Conservation (phyloP, 2,797 vertebrate species). For the Microcaecilia unicolor region DNA sequence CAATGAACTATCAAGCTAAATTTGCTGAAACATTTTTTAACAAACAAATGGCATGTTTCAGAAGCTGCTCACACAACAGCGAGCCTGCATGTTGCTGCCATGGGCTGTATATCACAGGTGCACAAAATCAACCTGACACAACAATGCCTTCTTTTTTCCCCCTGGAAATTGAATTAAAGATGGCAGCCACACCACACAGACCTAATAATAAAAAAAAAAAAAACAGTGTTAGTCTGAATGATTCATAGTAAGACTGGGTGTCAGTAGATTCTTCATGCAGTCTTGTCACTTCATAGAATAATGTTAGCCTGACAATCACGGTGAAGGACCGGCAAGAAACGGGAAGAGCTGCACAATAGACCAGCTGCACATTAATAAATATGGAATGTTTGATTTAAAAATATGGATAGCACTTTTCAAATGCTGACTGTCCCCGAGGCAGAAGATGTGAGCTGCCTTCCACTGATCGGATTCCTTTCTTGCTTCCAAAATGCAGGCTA, state of each 20-base stretch:
- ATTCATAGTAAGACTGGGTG: slow-evolving; percentile 35
- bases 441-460: slow-evolving; percentile 67
- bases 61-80: not conserved
- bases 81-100: not conserved
- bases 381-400: slow-evolving; percentile 77
- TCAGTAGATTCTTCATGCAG: slow-evolving; percentile 49
- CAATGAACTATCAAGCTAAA: slow-evolving; percentile 49
- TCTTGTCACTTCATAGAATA: slow-evolving; percentile 53
- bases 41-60: slow-evolving; percentile 23
- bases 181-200: slow-evolving; percentile 30
- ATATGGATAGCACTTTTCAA: slow-evolving; percentile 68
- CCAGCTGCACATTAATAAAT: slow-evolving; percentile 79
- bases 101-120: slow-evolving; percentile 23
- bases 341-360: slow-evolving; percentile 56
- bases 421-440: slow-evolving; percentile 45
- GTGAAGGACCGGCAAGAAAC: slow-evolving; percentile 29
- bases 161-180: slow-evolving; percentile 37
- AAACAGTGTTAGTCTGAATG: slow-evolving; percentile 36
- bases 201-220: slow-evolving; percentile 24
- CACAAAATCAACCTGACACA: slow-evolving; percentile 31
- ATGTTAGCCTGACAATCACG: slow-evolving; percentile 53
- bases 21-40: slow-evolving; percentile 22
- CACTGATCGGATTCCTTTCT: slow-evolving; percentile 60
- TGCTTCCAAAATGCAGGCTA: slow-evolving; percentile 71
- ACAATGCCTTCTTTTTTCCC: slow-evolving; percentile 10